phyloP scores from a whole-genome alignment of 2,113 vertebrate species.

The Puntigrus tetrazona region DNA sequence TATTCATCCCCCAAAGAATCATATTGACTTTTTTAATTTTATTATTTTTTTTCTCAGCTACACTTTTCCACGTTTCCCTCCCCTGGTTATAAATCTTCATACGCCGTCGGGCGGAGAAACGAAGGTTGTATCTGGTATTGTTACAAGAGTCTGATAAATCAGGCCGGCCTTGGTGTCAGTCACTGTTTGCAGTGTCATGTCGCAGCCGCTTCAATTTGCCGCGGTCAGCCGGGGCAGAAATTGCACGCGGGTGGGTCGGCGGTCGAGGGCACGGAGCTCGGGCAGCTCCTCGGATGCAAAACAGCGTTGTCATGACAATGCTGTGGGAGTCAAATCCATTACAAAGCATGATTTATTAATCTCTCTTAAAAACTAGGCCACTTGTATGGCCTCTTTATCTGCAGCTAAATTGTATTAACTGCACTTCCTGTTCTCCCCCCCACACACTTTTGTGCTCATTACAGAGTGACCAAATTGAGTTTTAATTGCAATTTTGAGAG shows the following conservation, averaged over 20 bases:
- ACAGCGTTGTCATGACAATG: slow-evolving; percentile 53
- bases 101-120: slow-evolving; percentile 10
- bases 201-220: slow-evolving; percentile 16
- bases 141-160: slow-evolving; percentile 26
- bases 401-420: slow-evolving; percentile 33
- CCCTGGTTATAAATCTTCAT: slow-evolving; percentile 24
- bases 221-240: slow-evolving; percentile 14
- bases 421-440: background rate
- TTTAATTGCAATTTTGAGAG: slow-evolving; percentile 30
- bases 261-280: background rate
- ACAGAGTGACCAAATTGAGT: slow-evolving; percentile 46
- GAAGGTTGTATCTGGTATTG: slow-evolving; percentile 34
- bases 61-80: background rate
- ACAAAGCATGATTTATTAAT: slow-evolving; percentile 75
- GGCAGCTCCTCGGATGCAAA: slow-evolving; percentile 17
- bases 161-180: slow-evolving; percentile 11
- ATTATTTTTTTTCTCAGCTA: background rate
- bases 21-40: background rate
- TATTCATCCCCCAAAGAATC: slow-evolving; percentile 10
- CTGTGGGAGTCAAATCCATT: slow-evolving; percentile 61
- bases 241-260: slow-evolving; percentile 1
- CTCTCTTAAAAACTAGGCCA: slow-evolving; percentile 67
- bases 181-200: slow-evolving; percentile 28
- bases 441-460: slow-evolving; percentile 30
- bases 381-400: slow-evolving; percentile 40